Evolutionary conservation across 1,140 invertebrate genomes (phyloP), one percentile per base, ranked within the genome.

Genomic region (Zaprionus inermis): DNA sequence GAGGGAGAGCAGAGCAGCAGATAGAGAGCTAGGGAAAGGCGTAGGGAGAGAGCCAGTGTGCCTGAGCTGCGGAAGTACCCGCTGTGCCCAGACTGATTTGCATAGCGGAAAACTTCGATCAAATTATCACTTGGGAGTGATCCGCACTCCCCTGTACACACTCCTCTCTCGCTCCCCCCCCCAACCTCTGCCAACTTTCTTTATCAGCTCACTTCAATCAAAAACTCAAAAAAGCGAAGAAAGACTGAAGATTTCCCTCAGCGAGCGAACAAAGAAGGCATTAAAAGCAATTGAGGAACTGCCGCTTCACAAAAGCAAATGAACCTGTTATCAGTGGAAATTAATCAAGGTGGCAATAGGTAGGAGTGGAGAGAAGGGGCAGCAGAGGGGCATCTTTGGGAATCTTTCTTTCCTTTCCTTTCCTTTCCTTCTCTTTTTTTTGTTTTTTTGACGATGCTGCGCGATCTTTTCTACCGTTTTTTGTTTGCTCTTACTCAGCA

Each of bases 301-400:
- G 83, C 82, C 82, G 82, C 66, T 78, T 76, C 88, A 88, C 88
- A 88, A 88, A 90, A 88, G 82, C 77, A 90, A 91, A 91, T 91
- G 82, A 88, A 90, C 80, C 88, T 90, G 88, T 91, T 90, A 90
- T 90, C 88, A 88, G 88, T 79, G 51, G 71, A 90, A 90, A 91
- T 90, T 91, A 90, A 90, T 90, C 88, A 90, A 83, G 55, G 41
- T n/a, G 46, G 32, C 24, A 28, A 41, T 24, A 7, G 51, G 46
- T 12, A 28, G 28, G 10, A 41, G 16, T 18, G 20, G 3, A 5
- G 58, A 28, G 5, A 24, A 12, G n/a, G 12, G 16, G 44, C 4
- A n/a, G 34, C 12, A 41, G 34, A 24, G 36, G 38, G 11, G 10
- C 16, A 32, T 34, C 24, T 28, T 44, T 44, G 38, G 38, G n/a